Evolutionary conservation across 2,113 vertebrate species (phyloP), one percentile per base, ranked within the genome.

Genomic region (Raja brachyura): DNA sequence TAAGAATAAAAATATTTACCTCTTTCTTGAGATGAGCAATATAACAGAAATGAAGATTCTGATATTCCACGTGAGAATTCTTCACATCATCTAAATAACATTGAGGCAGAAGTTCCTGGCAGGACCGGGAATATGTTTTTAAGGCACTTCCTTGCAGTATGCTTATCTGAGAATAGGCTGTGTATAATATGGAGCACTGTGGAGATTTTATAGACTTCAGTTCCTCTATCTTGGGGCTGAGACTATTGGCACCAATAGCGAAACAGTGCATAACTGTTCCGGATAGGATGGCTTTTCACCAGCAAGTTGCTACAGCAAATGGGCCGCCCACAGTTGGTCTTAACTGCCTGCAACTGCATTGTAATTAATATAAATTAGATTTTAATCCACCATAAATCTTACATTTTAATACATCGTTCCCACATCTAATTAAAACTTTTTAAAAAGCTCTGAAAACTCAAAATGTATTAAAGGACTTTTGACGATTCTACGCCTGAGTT

Each of bases 181-280:
- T 54, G 68, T 33, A n/a, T 92, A 73, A 74, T 70, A 39, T 92
- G 90, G 18, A 73, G 70, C 33, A 92, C 20, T 14, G 68, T 73
- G 90, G 18, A 39, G 20, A 39, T 92, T 92, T 92, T 92, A 92
- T 92, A 92, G 90, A 92, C 90, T 92, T 90, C 33, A 48, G 22
- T 54, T 73, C 68, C 90, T 92, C 90, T 11, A 33, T 73, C 22
- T 92, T 70, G 68, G 90, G 68, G 66, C 66, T 73, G 68, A 54
- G 33, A 54, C 33, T 14, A 73, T 14, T 54, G 66, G 39, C 33
- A 92, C 39, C 90, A 73, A 90, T 90, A 90, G 86, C 61, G 66
- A 66, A 63, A 54, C 33, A 73, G 70, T 48, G 11, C 39, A 28
- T 33, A 54, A 73, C 48, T 48, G 88, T 70, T 18, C 70, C 16